Conservation (phyloP, 92 coral and sea anemone genomes). For the Epizoanthus ramosus region DNA sequence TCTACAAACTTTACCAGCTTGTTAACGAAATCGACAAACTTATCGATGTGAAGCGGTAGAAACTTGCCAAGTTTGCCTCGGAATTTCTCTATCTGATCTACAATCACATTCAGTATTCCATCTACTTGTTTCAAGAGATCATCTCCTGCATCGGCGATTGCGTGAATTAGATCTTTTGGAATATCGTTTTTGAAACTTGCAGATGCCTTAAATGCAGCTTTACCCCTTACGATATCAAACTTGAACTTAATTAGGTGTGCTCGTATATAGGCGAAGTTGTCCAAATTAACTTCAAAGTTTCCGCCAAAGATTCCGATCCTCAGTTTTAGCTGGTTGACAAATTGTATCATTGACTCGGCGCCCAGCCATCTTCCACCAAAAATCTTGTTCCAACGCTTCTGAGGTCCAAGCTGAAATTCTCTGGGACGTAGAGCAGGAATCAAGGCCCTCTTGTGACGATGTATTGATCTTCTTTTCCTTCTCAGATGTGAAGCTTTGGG, state of each 20-base stretch:
- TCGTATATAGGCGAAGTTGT: slow-evolving; percentile 75
- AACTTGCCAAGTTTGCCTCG: slow-evolving; percentile 64
- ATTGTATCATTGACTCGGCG: slow-evolving; percentile 79
- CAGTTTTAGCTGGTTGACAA: slow-evolving; percentile 82
- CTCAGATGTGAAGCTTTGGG: slow-evolving; percentile 72
- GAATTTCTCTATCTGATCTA: slow-evolving; percentile 70
- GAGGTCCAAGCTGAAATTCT: slow-evolving; percentile 84
- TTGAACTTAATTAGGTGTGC: slow-evolving; percentile 80
- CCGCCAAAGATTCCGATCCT: slow-evolving; percentile 96
- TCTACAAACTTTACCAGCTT: slow-evolving; percentile 69
- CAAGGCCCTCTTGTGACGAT: slow-evolving; percentile 88
- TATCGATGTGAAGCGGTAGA: slow-evolving; percentile 69
- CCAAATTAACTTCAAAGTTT: slow-evolving; percentile 81
- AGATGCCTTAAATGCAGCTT: slow-evolving; percentile 91
- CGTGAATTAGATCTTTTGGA: slow-evolving; percentile 94
- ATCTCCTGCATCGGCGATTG: slow-evolving; percentile 91
- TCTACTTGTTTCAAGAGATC: slow-evolving; percentile 75
- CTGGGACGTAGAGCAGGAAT: slow-evolving; percentile 89
- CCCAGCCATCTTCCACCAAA: slow-evolving; percentile 89
- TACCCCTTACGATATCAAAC: slow-evolving; percentile 82
- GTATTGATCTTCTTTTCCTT: slow-evolving; percentile 68
- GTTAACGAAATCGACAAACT: slow-evolving; percentile 75
- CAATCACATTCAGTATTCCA: slow-evolving; percentile 74
- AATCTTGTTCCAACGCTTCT: slow-evolving; percentile 76
- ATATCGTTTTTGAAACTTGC: slow-evolving; percentile 96